Conservation (phyloP, 2,888 invertebrate genomes). For the Periphyllus acericola region DNA sequence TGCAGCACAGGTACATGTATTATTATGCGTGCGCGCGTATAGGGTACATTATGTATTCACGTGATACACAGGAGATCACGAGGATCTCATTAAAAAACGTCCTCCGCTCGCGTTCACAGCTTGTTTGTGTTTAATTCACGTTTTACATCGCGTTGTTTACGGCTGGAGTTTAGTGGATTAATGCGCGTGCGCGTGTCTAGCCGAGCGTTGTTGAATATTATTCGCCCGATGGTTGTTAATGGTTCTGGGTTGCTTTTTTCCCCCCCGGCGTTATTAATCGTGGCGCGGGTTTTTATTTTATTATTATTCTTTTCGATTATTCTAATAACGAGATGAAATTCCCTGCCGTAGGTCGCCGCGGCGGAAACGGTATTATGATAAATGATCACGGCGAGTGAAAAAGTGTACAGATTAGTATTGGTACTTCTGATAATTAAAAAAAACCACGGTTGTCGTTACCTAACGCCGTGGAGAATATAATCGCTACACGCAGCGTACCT, state of each 20-base stretch:
- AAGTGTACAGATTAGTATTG: background rate
- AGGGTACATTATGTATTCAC: background rate
- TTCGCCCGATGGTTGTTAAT: background rate
- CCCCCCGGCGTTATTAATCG: background rate
- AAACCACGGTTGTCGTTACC: background rate
- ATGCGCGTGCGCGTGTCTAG: background rate
- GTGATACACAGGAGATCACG: background rate
- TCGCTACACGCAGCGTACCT: background rate
- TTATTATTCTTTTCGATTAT: background rate
- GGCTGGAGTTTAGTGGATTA: background rate
- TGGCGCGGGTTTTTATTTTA: background rate
- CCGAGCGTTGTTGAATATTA: background rate
- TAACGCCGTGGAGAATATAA: background rate
- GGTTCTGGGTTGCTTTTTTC: background rate
- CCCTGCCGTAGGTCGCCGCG: too few relatives aligned
- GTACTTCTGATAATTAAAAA: background rate
- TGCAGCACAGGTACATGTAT: background rate
- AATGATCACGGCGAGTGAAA: background rate
- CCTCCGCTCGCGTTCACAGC: background rate
- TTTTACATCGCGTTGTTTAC: background rate
- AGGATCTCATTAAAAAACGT: background rate
- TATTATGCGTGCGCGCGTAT: background rate
- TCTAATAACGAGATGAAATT: background rate
- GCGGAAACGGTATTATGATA: background rate
- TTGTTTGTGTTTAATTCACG: constrained; percentile 2